Evolutionary conservation across 2,113 vertebrate genomes (phyloP).

Genomic region (Neopipo cinnamomea): DNA sequence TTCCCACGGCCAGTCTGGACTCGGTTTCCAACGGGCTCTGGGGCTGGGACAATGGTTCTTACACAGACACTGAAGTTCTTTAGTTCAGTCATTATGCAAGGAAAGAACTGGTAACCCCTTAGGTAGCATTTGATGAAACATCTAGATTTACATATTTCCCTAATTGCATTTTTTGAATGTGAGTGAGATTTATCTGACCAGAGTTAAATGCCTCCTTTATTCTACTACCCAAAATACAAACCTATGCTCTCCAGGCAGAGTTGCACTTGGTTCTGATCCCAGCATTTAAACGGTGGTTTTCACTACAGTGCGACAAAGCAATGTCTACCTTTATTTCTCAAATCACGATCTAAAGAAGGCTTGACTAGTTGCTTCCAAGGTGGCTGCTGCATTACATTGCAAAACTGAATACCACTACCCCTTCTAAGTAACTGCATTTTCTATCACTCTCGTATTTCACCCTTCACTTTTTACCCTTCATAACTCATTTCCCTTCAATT

Average conservation of each 20-base stretch:
- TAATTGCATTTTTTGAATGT: conserved; percentile 81
- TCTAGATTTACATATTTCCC: conserved; percentile 86
- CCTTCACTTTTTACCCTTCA: conserved; percentile 9
- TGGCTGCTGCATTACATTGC: conserved; percentile 29
- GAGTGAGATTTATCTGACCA: conserved; percentile 77
- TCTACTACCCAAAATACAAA: conserved; percentile 66
- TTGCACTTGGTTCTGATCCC: conserved; percentile 37
- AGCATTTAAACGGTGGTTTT: conserved; percentile 23
- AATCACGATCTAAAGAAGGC: conserved; percentile 37
- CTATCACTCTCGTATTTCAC: background rate
- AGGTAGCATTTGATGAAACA: conserved; percentile 82
- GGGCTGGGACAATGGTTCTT: conserved; percentile 81
- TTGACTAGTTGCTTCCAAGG: conserved; percentile 32
- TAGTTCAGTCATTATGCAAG: conserved; percentile 82
- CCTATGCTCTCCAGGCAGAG: conserved; percentile 8
- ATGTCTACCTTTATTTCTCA: conserved; percentile 47
- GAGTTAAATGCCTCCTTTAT: conserved; percentile 79
- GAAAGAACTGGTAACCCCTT: conserved; percentile 77
- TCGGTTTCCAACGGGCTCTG: conserved; percentile 78
- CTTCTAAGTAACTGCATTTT: conserved; percentile 40
- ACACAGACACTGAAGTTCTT: conserved; percentile 82
- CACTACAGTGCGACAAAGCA: background rate
- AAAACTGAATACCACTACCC: conserved; percentile 34
- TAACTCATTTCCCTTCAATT: conserved; percentile 33
- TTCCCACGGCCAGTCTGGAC: conserved; percentile 84